A percentile compares a stretch with the other conserved stretches of the same genome.
Conservation (phyloP, 2,113 vertebrate genomes). For the Lycocorax pyrrhopterus region DNA sequence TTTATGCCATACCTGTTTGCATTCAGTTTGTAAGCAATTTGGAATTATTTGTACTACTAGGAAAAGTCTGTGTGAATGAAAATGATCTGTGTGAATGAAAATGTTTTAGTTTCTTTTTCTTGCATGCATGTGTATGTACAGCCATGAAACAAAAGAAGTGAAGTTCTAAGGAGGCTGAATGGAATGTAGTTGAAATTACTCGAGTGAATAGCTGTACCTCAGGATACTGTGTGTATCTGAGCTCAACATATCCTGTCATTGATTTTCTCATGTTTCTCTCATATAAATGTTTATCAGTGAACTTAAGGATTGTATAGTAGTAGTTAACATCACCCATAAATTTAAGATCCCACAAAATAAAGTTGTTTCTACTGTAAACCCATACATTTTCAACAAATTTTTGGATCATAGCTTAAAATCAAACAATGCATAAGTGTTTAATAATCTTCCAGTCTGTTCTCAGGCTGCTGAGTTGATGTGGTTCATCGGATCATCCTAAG, state of each 20-base stretch:
- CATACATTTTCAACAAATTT: not conserved
- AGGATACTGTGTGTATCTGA: rapidly evolving
- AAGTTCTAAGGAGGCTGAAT: not conserved
- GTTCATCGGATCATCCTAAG: not conserved
- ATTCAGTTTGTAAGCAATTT: not conserved
- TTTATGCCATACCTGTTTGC: not conserved
- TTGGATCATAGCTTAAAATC: not conserved
- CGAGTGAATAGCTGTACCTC: not conserved
- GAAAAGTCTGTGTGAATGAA: not conserved
- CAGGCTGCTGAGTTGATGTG: not conserved
- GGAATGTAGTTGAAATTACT: not conserved
- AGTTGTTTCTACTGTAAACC: not conserved
- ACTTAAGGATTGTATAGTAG: not conserved
- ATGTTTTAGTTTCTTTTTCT: not conserved
- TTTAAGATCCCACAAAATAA: not conserved
- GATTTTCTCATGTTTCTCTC: not conserved
- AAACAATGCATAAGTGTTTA: not conserved
- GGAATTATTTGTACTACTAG: not conserved
- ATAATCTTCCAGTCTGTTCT: not conserved
- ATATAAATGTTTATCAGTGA: not conserved
- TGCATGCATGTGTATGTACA: not conserved
- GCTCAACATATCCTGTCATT: not conserved
- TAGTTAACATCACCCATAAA: not conserved
- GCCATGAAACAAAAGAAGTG: not conserved
- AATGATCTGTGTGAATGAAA: not conserved